Percentiles rank a stretch among this genome's conserved stretches.
phyloP scores from a whole-genome alignment of 1,140 invertebrate genomes.

The Pteromalus puparum region DNA sequence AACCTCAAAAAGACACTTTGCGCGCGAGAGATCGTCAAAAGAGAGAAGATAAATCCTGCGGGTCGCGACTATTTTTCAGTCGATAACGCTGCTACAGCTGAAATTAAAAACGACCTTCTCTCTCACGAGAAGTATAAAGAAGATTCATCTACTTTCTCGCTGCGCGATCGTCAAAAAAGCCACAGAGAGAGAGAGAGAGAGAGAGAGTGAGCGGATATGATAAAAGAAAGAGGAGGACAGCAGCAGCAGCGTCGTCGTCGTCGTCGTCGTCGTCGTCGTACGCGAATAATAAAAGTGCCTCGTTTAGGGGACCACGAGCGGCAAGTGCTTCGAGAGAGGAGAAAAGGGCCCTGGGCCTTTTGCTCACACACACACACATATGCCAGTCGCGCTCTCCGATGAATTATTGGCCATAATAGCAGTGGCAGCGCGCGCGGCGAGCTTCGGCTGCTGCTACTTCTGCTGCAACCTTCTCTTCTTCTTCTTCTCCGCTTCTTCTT shows the following conservation, averaged over 20 bases:
- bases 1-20: background rate
- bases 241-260: background rate
- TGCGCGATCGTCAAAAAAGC: background rate
- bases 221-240: background rate
- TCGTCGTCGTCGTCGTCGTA: background rate
- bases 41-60: background rate
- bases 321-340: conserved; percentile 11
- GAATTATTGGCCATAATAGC: conserved; percentile 74
- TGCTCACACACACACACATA: background rate
- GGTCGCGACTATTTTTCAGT: conserved; percentile 31
- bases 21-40: background rate
- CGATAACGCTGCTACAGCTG: background rate
- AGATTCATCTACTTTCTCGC: conserved; percentile 39
- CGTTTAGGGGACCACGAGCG: conserved; percentile 5
- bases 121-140: conserved; percentile 6
- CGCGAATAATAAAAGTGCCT: conserved; percentile 35
- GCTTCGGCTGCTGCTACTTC: conserved; percentile 59
- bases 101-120: background rate
- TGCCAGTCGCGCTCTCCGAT: conserved; percentile 57
- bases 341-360: conserved; percentile 36
- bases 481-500: conserved; percentile 20
- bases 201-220: background rate
- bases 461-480: conserved; percentile 57
- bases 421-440: conserved; percentile 63
- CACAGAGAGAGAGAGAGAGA: conserved; percentile 1